A percentile compares a stretch with the other conserved stretches of the same genome.
Conservation (phyloP, 1,140 invertebrate species). For the Sycophaga agraensis region DNA sequence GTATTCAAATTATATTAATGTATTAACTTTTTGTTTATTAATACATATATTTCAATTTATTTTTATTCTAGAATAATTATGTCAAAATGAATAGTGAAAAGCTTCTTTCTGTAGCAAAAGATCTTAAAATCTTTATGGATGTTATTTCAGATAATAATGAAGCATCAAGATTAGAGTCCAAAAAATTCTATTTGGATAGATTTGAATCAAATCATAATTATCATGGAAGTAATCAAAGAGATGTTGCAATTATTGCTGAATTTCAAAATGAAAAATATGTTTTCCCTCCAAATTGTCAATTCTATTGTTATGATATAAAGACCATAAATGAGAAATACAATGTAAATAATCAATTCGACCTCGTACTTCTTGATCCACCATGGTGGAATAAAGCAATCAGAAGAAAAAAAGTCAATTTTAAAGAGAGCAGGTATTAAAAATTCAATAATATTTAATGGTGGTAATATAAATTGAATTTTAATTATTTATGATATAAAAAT, state of each 20-base stretch:
- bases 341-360: slow-evolving; percentile 64
- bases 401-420: slow-evolving; percentile 66
- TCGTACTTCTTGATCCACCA: slow-evolving; percentile 87
- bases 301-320: slow-evolving; percentile 56
- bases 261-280: slow-evolving; percentile 47
- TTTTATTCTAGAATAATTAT: slow-evolving; percentile 14
- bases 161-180: slow-evolving; percentile 41
- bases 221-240: slow-evolving; percentile 44
- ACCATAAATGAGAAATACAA: slow-evolving; percentile 46
- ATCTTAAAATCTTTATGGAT: slow-evolving; percentile 13
- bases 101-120: neutral
- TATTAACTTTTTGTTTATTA: neutral
- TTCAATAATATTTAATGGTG: slow-evolving; percentile 17
- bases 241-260: slow-evolving; percentile 39
- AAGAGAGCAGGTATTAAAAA: slow-evolving; percentile 38
- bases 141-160: slow-evolving; percentile 44
- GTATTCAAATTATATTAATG: slow-evolving; percentile 25
- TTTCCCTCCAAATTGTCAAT: slow-evolving; percentile 53
- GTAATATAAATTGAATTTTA: slow-evolving; percentile 4
- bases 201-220: slow-evolving; percentile 34
- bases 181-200: slow-evolving; percentile 44
- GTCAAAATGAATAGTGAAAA: neutral
- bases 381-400: slow-evolving; percentile 93
- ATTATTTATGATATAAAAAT: slow-evolving; percentile 16
- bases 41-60: neutral